These are phyloP conservation scores for Thymelicus sylvestris DNA, from an alignment of 2,888 invertebrate genomes.

Conservation along the genomic window DNA sequence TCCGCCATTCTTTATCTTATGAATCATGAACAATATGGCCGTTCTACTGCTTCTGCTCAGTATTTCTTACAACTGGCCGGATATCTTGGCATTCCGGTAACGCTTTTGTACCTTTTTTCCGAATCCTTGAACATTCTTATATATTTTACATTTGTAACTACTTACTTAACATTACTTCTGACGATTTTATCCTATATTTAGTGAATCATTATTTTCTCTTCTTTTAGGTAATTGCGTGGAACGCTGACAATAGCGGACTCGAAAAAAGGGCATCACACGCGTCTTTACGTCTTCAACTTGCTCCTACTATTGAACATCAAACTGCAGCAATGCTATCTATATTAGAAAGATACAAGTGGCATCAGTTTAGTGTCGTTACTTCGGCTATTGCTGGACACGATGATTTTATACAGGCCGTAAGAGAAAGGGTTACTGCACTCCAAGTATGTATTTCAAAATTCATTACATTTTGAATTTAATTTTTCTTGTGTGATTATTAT, in stretches of 20 bases:
- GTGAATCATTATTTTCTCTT: background rate
- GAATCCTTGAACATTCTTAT: background rate
- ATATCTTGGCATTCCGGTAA: conserved; percentile 95
- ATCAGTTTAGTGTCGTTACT: conserved; percentile 97
- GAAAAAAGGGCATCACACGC: conserved; percentile 92
- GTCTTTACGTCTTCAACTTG: conserved; percentile 95
- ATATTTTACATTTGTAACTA: no score
- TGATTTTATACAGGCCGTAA: conserved; percentile 97
- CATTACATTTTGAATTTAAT: background rate
- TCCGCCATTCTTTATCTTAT: conserved; percentile 97
- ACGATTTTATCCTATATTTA: background rate
- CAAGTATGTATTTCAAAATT: conserved; percentile 80
- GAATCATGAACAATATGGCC: conserved; percentile 97
- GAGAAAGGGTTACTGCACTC: conserved; percentile 93
- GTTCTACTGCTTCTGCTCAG: conserved; percentile 96
- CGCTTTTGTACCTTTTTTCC: conserved; percentile 48
- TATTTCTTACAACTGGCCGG: conserved; percentile 97
- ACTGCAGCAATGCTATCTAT: conserved; percentile 98
- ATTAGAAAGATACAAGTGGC: conserved; percentile 97
- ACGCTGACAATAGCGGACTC: conserved; percentile 97
- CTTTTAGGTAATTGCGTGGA: conserved; percentile 94
- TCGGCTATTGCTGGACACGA: conserved; percentile 97
- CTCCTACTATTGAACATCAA: conserved; percentile 98
- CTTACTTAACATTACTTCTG: no score
- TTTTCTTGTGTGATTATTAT: background rate